These are phyloP conservation scores for Percopsis transmontana DNA, from an alignment of 2,113 vertebrate species.

Conservation along the genomic window DNA sequence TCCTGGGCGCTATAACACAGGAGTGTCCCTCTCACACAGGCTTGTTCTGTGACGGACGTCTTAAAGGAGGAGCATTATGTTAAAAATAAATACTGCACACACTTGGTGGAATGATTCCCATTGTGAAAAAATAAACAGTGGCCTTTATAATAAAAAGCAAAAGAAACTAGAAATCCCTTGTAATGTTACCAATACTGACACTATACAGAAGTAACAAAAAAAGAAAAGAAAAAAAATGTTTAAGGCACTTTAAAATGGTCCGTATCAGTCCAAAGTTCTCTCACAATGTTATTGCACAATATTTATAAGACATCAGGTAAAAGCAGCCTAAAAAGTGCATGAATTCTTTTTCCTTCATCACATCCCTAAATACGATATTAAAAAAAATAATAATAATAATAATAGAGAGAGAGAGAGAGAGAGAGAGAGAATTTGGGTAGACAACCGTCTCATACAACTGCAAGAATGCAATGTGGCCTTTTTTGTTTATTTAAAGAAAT, in stretches of 20 bases:
- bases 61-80: constrained; percentile 6
- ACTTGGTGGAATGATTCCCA: constrained; percentile 57
- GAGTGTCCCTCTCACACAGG: background rate
- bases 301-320: constrained; percentile 21
- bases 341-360: background rate
- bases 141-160: constrained; percentile 30
- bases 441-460: background rate
- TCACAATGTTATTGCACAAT: constrained; percentile 12
- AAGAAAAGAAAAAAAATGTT: constrained; percentile 16
- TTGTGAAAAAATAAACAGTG: constrained; percentile 48
- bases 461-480: background rate
- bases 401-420: background rate
- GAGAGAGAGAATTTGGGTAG: background rate
- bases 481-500: background rate
- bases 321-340: constrained; percentile 23
- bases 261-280: constrained; percentile 11
- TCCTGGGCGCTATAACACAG: too few species aligned
- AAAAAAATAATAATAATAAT: background rate
- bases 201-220: constrained; percentile 20
- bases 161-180: constrained; percentile 25
- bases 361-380: background rate
- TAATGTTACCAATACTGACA: constrained; percentile 15
- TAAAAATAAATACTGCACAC: constrained; percentile 42
- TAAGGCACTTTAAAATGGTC: constrained; percentile 66
- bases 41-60: constrained; percentile 33